Evolutionary conservation across 2,797 vertebrate genomes (phyloP), one percentile per base, ranked within the genome.

Genomic region (Malurus splendens): DNA sequence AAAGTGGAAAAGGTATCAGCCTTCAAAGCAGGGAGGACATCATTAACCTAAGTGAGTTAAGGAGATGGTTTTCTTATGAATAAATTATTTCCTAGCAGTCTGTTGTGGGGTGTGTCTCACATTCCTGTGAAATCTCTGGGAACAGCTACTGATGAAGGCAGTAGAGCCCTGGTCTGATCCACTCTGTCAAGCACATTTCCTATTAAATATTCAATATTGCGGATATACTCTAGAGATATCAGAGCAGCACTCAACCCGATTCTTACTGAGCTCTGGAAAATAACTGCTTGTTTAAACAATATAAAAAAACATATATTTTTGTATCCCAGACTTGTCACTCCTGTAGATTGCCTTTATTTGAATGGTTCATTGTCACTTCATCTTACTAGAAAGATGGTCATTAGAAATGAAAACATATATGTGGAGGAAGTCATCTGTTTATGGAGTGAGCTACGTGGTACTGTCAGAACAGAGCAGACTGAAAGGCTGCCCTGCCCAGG

Each of bases 1-100:
- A 74, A 93, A 90, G 77, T 88, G 78, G 87, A 93, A 94, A 93
- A 94, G 50, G 74, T 84, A 90, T 88, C 57, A 45, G n/a, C 85
- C 90, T 79, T 95, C 89, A 90, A 93, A 92, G 87, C 13, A 88
- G 32, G 28, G 65, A 91, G 75, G 81, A 74, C 78, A 85, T 85
- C 54, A 72, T 92, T 89, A 94, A 95, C 66, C 9, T 54, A 80
- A 83, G 56, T n/a, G 73, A 82, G 44, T 66, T 70, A 79, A 80
- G 55, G 45, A 92, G 89, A 89, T 55, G 54, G 28, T 84, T 87
- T 92, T 92, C 62, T 83, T 79, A 50, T 14, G 36, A 77, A 90
- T 79, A 79, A 83, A 86, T 89, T 83, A 55, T 86, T 93, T 83
- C 66, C 74, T 87, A 82, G 39, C 39, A 38, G 36, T 79, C 50